Evolutionary conservation across 2,888 invertebrate species (phyloP), one percentile per base, ranked within the genome.

Genomic region (Catocala fraxini): DNA sequence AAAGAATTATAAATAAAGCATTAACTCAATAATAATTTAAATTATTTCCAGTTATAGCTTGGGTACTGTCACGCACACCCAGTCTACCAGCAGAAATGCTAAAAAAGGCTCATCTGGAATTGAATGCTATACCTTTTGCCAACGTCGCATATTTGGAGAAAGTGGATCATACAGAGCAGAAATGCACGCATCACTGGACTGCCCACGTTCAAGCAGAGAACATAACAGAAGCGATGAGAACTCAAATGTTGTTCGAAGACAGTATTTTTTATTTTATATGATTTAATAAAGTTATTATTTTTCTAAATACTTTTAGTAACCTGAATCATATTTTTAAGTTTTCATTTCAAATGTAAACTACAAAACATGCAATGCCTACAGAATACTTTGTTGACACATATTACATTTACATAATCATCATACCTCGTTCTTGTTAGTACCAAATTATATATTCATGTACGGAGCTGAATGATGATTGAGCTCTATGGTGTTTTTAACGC

Each of bases 11-110:
- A n/a, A n/a, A 5, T 11, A 42, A 42, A 42, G 10, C 5, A 42
- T 41, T 7, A 46, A 51, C 39, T 39, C 3, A 12, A 15, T 13
- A n/a, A 11, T 13, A 0, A 46, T 12, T 13, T 46, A 11, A 46
- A n/a, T 55, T 11, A 60, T 35, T 75, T 73, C 58, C 77, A 94
- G 94, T 91, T 74, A 68, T 86, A 77, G 92, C 90, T 0, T 93
- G 93, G 93, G 89, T 94, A 13, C 65, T 93, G 0, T 90, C 93
- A 46, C 81, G 93, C 56, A 71, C 76, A 0, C 65, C 72, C 5
- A 78, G 68, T 0, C 57, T 94, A 5, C 41, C 81, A 4, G 65
- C 79, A 0, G 86, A 85, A 0, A 59, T 80, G 0, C 68, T 85
- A 0, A 68, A 70, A 0, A 68, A 64, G 60, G 88, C 86, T 0